These are phyloP conservation scores for Microplitis mediator DNA, from an alignment of 1,140 invertebrate species.

Conservation along the genomic window DNA sequence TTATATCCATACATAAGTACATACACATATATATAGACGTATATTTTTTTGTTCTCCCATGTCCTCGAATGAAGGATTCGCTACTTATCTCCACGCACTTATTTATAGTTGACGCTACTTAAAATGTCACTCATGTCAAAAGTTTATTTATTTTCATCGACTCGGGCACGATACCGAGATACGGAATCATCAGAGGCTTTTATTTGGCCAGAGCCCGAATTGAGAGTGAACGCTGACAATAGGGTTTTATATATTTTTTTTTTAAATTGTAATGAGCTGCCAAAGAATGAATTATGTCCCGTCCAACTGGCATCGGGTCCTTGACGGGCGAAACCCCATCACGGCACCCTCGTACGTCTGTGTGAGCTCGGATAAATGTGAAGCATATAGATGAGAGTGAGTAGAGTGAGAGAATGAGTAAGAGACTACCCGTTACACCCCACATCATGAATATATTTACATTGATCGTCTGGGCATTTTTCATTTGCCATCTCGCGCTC, in stretches of 20 bases:
- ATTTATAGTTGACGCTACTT: too few species aligned
- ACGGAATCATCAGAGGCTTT: too few species aligned
- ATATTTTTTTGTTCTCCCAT: background rate
- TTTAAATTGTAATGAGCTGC: slow-evolving; percentile 65
- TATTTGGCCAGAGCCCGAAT: slow-evolving; percentile 14
- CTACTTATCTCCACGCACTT: background rate
- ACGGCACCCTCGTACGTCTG: background rate
- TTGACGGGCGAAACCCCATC: slow-evolving; percentile 27
- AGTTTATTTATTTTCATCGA: too few species aligned
- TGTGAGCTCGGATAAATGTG: background rate
- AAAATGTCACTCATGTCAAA: too few species aligned
- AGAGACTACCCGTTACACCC: slow-evolving; percentile 47
- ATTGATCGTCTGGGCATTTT: slow-evolving; percentile 63
- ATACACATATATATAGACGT: slow-evolving; percentile 4
- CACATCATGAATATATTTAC: slow-evolving; percentile 64
- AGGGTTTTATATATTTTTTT: slow-evolving; percentile 41
- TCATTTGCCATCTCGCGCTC: slow-evolving; percentile 53
- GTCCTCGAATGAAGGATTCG: background rate
- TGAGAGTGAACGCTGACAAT: slow-evolving; percentile 43
- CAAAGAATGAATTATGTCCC: slow-evolving; percentile 63
- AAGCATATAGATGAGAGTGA: background rate
- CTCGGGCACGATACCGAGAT: too few species aligned
- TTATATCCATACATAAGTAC: background rate
- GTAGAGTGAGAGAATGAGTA: background rate
- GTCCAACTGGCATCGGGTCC: slow-evolving; percentile 54